phyloP scores from a whole-genome alignment of 2,888 invertebrate genomes.

The Oscheius sp. region DNA sequence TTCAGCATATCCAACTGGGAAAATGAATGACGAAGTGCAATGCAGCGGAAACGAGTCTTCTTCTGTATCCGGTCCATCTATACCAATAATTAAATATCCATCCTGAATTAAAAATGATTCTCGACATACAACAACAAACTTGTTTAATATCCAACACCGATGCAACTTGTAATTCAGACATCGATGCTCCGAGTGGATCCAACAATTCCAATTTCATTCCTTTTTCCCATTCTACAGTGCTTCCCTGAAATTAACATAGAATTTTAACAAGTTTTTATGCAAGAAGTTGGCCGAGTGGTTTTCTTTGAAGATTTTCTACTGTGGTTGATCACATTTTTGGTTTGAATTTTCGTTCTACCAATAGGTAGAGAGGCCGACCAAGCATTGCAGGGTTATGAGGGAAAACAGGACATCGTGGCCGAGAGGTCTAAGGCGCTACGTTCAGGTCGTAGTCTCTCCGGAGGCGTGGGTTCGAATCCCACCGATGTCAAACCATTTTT shows the following conservation, averaged over 20 bases:
- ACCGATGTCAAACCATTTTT: too few species aligned
- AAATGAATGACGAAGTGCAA: slow-evolving; percentile 90
- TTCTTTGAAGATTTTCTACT: too few species aligned
- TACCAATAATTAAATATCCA: slow-evolving; percentile 94
- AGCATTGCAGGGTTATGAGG: too few species aligned
- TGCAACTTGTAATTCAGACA: slow-evolving; percentile 86
- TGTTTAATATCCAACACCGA: slow-evolving; percentile 86
- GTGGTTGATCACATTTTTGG: too few species aligned
- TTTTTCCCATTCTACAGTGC: background rate
- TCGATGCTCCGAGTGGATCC: slow-evolving; percentile 92
- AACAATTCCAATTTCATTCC: slow-evolving; percentile 90
- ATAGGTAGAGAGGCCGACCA: too few species aligned
- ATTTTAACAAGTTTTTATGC: too few species aligned
- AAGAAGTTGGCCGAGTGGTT: too few species aligned
- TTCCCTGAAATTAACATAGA: background rate
- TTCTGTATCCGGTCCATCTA: slow-evolving; percentile 82
- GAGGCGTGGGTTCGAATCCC: too few species aligned
- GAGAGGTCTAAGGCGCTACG: too few species aligned
- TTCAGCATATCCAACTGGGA: slow-evolving; percentile 92
- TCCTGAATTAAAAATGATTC: slow-evolving; percentile 74
- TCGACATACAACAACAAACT: background rate
- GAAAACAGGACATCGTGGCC: too few species aligned
- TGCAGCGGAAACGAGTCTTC: slow-evolving; percentile 93
- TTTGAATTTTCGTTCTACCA: too few species aligned
- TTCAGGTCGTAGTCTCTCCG: too few species aligned